Evolutionary conservation across 2,797 vertebrate genomes (phyloP).

Genomic region (Eospalax fontanierii): DNA sequence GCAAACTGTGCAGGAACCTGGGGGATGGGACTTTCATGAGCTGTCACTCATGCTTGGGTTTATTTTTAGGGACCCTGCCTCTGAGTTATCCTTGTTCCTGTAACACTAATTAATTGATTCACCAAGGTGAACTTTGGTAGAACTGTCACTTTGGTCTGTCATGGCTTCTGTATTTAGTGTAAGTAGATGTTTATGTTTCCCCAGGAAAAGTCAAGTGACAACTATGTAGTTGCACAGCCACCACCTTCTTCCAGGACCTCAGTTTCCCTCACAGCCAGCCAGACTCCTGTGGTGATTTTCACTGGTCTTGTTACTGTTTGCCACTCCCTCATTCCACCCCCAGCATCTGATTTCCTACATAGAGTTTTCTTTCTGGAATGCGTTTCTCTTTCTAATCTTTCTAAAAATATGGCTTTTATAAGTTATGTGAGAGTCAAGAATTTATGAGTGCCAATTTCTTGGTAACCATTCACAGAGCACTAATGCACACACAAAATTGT

Average conservation of each 20-base stretch:
- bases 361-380: background rate
- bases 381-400: too few species aligned
- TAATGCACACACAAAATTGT: background rate
- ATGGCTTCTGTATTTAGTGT: background rate
- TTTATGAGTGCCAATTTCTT: constrained; percentile 35
- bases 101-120: background rate
- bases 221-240: background rate
- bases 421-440: constrained; percentile 48
- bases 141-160: background rate
- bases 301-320: background rate
- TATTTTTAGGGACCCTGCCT: background rate
- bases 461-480: constrained; percentile 18
- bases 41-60: background rate
- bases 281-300: background rate
- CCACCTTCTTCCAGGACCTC: background rate
- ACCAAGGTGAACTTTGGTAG: background rate
- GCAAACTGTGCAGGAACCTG: too few species aligned
- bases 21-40: too few species aligned
- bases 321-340: too few species aligned
- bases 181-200: background rate
- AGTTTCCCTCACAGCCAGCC: background rate
- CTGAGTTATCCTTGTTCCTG: background rate
- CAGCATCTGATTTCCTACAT: background rate
- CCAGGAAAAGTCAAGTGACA: background rate
- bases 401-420: background rate